These are phyloP conservation scores for Eupithecia pulchellata DNA, from an alignment of 2,888 invertebrate species.

Conservation along the genomic window DNA sequence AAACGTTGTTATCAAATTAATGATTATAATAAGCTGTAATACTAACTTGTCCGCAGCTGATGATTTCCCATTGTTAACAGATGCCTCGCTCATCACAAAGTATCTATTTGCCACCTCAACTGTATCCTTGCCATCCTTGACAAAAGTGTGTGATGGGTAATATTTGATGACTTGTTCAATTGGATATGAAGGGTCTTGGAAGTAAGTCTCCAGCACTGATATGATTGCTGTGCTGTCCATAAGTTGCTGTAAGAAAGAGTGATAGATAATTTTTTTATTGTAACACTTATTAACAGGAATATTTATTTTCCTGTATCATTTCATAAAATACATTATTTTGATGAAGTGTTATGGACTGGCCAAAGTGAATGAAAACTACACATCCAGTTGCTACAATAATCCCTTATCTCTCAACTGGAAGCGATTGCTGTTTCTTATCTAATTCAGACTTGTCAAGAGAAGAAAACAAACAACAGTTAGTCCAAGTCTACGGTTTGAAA, in stretches of 20 bases:
- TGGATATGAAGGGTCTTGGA: slow-evolving; percentile 85
- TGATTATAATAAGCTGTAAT: background rate
- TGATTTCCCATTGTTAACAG: slow-evolving; percentile 78
- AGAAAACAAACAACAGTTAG: background rate
- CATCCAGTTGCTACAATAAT: background rate
- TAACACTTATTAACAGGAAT: no score
- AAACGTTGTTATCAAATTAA: background rate
- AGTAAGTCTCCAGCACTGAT: slow-evolving; percentile 92
- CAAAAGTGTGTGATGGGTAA: slow-evolving; percentile 90
- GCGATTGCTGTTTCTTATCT: background rate
- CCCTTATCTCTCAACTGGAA: no score
- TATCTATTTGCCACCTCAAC: slow-evolving; percentile 94
- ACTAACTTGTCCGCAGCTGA: slow-evolving; percentile 86
- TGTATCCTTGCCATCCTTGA: slow-evolving; percentile 88
- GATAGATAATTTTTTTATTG: no score
- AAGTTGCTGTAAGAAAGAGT: slow-evolving; percentile 86
- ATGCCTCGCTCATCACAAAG: slow-evolving; percentile 92
- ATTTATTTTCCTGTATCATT: background rate
- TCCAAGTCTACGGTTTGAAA: background rate
- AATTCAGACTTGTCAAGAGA: background rate
- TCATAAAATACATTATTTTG: background rate
- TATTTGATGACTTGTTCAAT: slow-evolving; percentile 90
- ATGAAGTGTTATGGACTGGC: background rate
- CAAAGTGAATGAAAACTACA: background rate
- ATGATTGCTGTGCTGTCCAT: slow-evolving; percentile 98